Evolutionary conservation across 2,797 vertebrate species (phyloP), one percentile per base, ranked within the genome.

Genomic region (Tolypeutes matacus): DNA sequence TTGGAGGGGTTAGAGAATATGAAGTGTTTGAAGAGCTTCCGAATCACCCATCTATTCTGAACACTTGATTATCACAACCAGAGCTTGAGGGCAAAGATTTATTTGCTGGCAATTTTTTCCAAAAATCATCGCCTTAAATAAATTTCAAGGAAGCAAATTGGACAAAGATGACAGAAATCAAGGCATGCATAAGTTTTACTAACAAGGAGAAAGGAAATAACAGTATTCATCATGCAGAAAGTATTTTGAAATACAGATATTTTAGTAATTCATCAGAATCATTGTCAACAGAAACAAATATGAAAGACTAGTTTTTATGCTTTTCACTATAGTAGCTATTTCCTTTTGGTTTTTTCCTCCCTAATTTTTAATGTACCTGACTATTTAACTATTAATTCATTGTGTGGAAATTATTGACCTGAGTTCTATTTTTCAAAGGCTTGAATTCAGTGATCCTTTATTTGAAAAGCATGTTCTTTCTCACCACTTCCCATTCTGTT

Each of bases 11-110:
- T 49, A 64, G 56, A 58, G 36, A 65, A 42, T 64, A 23, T 11
- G 39, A 86, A 49, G 31, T 39, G 14, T 86, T 53, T 56, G 31
- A 42, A 34, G 39, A 51, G 14, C 14, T 58, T 82, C 29, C 42
- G 11, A 76, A 42, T 88, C n/a, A 10, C 27, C 46, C 93, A 2
- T 83, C n/a, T 96, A 49, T 96, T 97, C 95, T 94, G 91, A 97
- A 93, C 17, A 65, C 58, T 81, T 91, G 91, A 80, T 70, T 76
- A 29, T 34, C 34, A 60, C 65, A 95, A 77, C 94, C 83, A 83
- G 86, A 82, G 67, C 42, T 92, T 77, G 95, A 89, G 64, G 94
- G 56, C 23, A 34, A 56, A 96, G 78, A 67, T 96, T 80, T 91
- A 70, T 95, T 78, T 93, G n/a, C 73, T 70, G 53, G 53, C 53